These are phyloP conservation scores for Pelodiscus sinensis DNA, from an alignment of 2,113 vertebrate genomes.

Conservation along the genomic window DNA sequence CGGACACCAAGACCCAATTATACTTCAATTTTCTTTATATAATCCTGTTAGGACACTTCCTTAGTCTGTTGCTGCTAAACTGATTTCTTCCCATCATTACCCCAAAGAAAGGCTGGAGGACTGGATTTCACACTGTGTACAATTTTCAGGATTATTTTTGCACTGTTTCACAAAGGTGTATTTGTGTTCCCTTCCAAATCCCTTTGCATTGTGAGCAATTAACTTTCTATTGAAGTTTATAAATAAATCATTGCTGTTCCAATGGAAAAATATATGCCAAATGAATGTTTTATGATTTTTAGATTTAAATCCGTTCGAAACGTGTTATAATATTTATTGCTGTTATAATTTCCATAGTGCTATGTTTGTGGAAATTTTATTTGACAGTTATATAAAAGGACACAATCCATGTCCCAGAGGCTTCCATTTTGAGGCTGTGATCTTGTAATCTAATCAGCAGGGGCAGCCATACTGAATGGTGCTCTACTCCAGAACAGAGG, in stretches of 20 bases:
- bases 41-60: conserved; percentile 45
- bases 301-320: not conserved
- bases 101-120: not conserved
- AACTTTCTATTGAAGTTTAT: not conserved
- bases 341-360: not conserved
- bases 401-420: not conserved
- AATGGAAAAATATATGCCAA: not conserved
- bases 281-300: accelerated
- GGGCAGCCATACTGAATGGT: not conserved
- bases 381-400: not conserved
- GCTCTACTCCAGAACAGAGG: not conserved
- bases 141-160: conserved; percentile 57
- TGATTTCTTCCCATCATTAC: not conserved
- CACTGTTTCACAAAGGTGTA: not conserved
- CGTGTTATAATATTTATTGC: not conserved
- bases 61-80: not conserved
- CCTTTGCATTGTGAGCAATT: conserved; percentile 24
- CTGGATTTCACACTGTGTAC: conserved; percentile 37
- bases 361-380: not conserved
- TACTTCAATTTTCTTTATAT: not conserved
- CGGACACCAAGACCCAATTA: not conserved
- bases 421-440: not conserved
- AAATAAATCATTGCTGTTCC: not conserved
- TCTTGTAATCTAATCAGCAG: not conserved
- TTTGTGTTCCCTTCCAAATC: conserved; percentile 25